These are phyloP conservation scores for Cyphomyrmex costatus DNA, from an alignment of 1,140 invertebrate species.

Conservation along the genomic window DNA sequence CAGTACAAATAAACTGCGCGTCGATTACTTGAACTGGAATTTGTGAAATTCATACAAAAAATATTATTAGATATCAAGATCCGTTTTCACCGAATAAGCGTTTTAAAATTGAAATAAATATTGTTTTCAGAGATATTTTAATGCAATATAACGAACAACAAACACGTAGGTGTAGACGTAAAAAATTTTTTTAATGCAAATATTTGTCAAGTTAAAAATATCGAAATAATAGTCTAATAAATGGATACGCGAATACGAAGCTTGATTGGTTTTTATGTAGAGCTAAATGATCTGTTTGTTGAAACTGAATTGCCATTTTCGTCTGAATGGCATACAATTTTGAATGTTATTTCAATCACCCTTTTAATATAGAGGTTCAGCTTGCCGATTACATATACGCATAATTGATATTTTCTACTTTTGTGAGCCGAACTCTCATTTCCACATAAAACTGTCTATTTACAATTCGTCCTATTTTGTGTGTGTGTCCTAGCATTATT, in stretches of 20 bases:
- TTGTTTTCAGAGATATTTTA: background rate
- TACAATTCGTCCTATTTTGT: background rate
- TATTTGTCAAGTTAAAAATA: constrained; percentile 29
- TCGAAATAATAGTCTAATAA: constrained; percentile 46
- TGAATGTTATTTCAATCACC: constrained; percentile 33
- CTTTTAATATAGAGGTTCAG: constrained; percentile 37
- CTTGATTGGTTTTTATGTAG: constrained; percentile 20
- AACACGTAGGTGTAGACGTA: background rate
- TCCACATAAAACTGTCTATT: constrained; percentile 9
- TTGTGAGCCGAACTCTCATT: constrained; percentile 5
- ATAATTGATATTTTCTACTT: constrained; percentile 34
- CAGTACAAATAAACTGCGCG: too few relatives aligned
- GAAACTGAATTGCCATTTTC: constrained; percentile 30
- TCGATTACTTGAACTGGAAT: too few relatives aligned
- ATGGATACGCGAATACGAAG: background rate
- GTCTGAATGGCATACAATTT: constrained; percentile 22
- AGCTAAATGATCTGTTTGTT: constrained; percentile 47
- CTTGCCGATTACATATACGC: background rate
- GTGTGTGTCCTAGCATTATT: background rate
- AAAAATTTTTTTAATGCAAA: background rate
- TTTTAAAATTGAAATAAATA: background rate
- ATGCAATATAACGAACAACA: constrained; percentile 15
- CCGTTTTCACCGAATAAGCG: too few relatives aligned
- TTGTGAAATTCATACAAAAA: too few relatives aligned
- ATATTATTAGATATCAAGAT: too few relatives aligned